phyloP scores from a whole-genome alignment of 2,888 invertebrate species.

The Drosophila hamatofila region DNA sequence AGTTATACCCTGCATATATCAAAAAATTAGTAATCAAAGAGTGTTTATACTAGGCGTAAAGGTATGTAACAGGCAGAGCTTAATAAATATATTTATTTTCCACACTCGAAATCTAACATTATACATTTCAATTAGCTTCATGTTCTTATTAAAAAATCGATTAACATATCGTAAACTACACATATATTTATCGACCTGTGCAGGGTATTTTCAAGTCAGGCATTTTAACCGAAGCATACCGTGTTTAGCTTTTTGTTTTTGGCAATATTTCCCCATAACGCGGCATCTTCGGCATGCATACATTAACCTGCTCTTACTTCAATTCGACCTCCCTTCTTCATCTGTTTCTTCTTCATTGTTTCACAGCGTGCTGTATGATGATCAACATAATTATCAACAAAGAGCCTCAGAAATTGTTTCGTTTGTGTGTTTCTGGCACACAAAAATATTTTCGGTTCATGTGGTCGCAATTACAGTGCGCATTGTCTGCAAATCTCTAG shows the following conservation, averaged over 20 bases:
- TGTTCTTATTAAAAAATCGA: not conserved
- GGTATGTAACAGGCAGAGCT: not conserved
- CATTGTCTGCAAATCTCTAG: slow-evolving; percentile 25
- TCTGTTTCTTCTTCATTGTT: slow-evolving; percentile 44
- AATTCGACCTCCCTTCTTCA: slow-evolving; percentile 13
- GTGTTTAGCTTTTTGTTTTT: slow-evolving; percentile 35
- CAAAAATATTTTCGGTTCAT: slow-evolving; percentile 24
- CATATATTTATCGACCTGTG: not conserved
- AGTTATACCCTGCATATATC: slow-evolving; percentile 3
- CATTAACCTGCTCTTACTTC: slow-evolving; percentile 23
- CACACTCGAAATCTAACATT: not conserved
- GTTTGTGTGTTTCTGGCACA: slow-evolving; percentile 53
- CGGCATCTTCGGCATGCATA: slow-evolving; percentile 42
- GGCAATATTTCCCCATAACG: slow-evolving; percentile 38
- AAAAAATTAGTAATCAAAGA: not conserved
- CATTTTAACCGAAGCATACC: not conserved
- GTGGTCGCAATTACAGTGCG: slow-evolving; percentile 33
- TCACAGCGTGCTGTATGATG: slow-evolving; percentile 28
- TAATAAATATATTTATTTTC: too few species aligned
- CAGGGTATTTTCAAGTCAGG: slow-evolving; percentile 18
- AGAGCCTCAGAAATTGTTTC: slow-evolving; percentile 33
- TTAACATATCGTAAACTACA: not conserved
- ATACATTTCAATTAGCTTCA: not conserved
- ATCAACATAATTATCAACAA: slow-evolving; percentile 42
- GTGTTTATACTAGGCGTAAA: not conserved